Evolutionary conservation across 2,797 vertebrate species (phyloP).

Genomic region (Clarias pachynema): DNA sequence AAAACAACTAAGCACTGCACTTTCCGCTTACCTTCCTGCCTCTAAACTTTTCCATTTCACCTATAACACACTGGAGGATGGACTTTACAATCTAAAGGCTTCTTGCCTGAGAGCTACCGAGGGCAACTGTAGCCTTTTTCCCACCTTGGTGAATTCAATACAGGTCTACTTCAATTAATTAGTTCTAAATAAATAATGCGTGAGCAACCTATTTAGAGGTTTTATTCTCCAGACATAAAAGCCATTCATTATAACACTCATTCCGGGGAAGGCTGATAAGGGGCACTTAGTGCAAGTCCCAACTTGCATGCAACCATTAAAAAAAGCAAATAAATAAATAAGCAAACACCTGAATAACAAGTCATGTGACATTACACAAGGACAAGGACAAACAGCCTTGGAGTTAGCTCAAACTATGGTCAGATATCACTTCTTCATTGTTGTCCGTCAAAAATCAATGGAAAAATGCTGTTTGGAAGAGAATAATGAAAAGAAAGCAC

Average conservation of each 20-base stretch:
- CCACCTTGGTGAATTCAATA: conserved; percentile 70
- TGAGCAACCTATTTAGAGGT: conserved; percentile 69
- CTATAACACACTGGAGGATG: conserved; percentile 27
- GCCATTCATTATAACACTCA: conserved; percentile 76
- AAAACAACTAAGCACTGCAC: background rate
- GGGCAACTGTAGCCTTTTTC: conserved; percentile 3
- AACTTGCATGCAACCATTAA: conserved; percentile 50
- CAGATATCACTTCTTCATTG: conserved; percentile 48
- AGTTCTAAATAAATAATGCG: conserved; percentile 80
- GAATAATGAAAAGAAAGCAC: conserved; percentile 61
- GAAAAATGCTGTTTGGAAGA: conserved; percentile 52
- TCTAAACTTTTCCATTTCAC: conserved; percentile 37
- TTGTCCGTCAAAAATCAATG: conserved; percentile 57
- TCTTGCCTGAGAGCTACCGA: conserved; percentile 44
- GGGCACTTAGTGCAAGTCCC: conserved; percentile 51
- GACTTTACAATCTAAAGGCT: conserved; percentile 45
- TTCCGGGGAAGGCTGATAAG: conserved; percentile 64
- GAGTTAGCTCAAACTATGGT: conserved; percentile 40
- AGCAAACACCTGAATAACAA: conserved; percentile 49
- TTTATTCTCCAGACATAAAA: conserved; percentile 78
- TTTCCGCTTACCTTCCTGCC: conserved; percentile 30
- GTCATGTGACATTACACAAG: conserved; percentile 28
- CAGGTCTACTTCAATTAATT: conserved; percentile 78
- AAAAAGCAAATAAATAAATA: conserved; percentile 12
- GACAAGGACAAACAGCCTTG: conserved; percentile 43